phyloP scores from a whole-genome alignment of 1,140 invertebrate species.

The Battus philenor region DNA sequence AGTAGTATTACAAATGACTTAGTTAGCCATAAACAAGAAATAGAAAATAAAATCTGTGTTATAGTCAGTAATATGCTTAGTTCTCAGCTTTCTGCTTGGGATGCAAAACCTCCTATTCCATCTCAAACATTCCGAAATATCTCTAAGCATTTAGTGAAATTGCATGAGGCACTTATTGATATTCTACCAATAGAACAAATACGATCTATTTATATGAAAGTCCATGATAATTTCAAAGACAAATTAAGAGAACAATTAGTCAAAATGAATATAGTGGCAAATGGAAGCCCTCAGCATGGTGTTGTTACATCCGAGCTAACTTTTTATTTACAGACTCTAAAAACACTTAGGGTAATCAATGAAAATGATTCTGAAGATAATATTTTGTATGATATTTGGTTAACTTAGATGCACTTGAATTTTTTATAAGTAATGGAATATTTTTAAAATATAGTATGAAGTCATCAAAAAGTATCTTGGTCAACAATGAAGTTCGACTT shows the following conservation, averaged over 20 bases:
- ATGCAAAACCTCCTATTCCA: conserved; percentile 95
- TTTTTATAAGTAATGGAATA: conserved; percentile 26
- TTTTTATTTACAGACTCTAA: conserved; percentile 95
- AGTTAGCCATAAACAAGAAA: conserved; percentile 91
- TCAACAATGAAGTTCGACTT: conserved; percentile 11
- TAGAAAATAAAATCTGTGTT: conserved; percentile 92
- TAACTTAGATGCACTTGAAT: conserved; percentile 66
- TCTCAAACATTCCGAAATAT: conserved; percentile 94
- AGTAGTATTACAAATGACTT: conserved; percentile 87
- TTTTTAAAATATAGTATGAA: conserved; percentile 16
- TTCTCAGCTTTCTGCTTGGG: conserved; percentile 88
- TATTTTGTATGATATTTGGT: conserved; percentile 88
- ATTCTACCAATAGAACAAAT: conserved; percentile 86
- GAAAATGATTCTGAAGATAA: conserved; percentile 83
- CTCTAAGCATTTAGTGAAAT: conserved; percentile 92
- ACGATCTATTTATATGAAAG: conserved; percentile 84
- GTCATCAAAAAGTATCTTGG: conserved; percentile 12
- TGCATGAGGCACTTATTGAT: conserved; percentile 92
- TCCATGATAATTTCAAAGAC: conserved; percentile 92
- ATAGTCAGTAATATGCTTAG: conserved; percentile 91
- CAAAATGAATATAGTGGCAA: conserved; percentile 93
- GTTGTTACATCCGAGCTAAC: conserved; percentile 96
- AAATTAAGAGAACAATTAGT: conserved; percentile 88
- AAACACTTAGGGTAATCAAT: conserved; percentile 88
- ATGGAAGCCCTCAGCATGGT: conserved; percentile 97